Conservation (phyloP, 2,888 invertebrate species). For the Tortricodes alternella region DNA sequence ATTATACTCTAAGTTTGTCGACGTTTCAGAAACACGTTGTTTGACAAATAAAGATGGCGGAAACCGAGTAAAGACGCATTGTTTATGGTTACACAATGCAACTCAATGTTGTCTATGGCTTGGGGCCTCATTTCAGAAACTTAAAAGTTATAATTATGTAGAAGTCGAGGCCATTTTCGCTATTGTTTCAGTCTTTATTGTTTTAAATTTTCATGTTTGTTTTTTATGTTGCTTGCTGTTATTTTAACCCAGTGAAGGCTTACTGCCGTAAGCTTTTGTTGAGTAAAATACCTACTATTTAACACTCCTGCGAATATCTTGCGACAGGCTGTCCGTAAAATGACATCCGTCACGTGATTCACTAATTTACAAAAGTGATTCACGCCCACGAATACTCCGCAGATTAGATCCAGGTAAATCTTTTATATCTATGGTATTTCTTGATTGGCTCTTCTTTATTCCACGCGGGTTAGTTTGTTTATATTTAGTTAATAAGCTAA, state of each 20-base stretch:
- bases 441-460: no score
- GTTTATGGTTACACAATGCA: conserved; percentile 18
- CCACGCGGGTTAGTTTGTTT: no score
- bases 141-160: not conserved
- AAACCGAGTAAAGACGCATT: conserved; percentile 14
- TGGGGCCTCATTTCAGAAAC: not conserved
- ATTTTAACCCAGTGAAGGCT: not conserved
- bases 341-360: no score
- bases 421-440: no score
- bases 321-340: no score
- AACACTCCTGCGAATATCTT: no score
- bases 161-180: not conserved
- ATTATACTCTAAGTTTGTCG: not conserved
- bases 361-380: no score
- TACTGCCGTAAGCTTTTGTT: not conserved
- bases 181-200: not conserved
- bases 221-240: not conserved
- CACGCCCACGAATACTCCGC: no score
- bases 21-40: not conserved
- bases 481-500: no score
- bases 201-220: not conserved
- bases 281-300: not conserved
- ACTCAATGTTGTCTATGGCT: not conserved
- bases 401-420: no score
- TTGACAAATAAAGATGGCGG: conserved; percentile 10